Evolutionary conservation across 2,113 vertebrate species (phyloP), one percentile per base, ranked within the genome.

Genomic region (Saccopteryx leptura): DNA sequence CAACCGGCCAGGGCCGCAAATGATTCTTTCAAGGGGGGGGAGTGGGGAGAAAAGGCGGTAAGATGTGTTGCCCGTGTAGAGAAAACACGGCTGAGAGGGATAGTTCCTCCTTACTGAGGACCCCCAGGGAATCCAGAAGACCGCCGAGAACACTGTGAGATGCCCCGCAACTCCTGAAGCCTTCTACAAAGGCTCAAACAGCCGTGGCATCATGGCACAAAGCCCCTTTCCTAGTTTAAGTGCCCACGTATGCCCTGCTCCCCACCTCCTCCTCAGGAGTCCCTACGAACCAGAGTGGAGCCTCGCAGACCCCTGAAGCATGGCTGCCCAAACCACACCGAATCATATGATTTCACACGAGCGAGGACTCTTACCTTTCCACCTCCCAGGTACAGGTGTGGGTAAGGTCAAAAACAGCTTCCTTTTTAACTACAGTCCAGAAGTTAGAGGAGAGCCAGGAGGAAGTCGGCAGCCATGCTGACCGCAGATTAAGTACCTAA

Each of bases 371-470:
- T 96, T 92, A 85, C 78, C 91, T 95, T 95, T 68, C 85, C 19
- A 66, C 68, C 74, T 91, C 86, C 79, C 58, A 82, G 69, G 17
- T 72, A 54, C 28, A 90, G 58, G 66, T 90, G 54, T 94, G 75
- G 76, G 66, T 63, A 95, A 95, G 74, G 71, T 19, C 3, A 6
- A 93, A 6, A 93, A 88, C 7, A 86, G 33, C 68, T 96, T 95
- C 60, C 4, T 84, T 87, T 83, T 97, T 91, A 92, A 93, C 60
- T 60, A 92, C 0, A 69, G 56, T 84, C 69, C 88, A 88, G 85
- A 96, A 95, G 90, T 95, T 61, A 96, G 58, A 87, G n/a, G 58
- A 95, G 33, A 90, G 84, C 50, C 56, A 72, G 84, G 48, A 2
- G 75, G 54, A 91, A 28, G 26, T 91, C 90, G 58, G 90, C 52